Conservation (phyloP, 2,113 vertebrate genomes). For the Sphaerodactylus townsendi region DNA sequence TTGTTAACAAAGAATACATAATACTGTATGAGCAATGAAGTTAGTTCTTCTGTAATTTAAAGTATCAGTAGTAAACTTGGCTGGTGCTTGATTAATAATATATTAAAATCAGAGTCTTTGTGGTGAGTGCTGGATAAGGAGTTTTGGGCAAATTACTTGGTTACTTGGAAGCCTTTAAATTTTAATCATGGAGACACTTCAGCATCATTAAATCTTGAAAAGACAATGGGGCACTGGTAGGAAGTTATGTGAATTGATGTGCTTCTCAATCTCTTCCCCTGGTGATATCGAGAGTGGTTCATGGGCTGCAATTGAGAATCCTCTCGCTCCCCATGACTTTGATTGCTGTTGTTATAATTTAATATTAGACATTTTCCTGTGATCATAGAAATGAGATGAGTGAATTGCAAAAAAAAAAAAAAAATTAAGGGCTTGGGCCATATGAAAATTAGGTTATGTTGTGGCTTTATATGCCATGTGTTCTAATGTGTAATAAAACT, state of each 20-base stretch:
- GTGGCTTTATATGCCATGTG: constrained; percentile 4
- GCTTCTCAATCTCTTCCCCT: constrained; percentile 70
- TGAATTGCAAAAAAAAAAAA: constrained; percentile 50
- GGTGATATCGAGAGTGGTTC: constrained; percentile 67
- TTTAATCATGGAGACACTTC: constrained; percentile 82
- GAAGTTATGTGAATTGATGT: constrained; percentile 74
- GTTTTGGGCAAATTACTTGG: constrained; percentile 81
- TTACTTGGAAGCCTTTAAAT: constrained; percentile 80
- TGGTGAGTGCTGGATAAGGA: constrained; percentile 81
- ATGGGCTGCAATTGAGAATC: constrained; percentile 69
- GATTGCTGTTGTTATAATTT: constrained; percentile 83
- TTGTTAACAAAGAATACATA: constrained; percentile 29
- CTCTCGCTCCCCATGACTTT: constrained; percentile 77
- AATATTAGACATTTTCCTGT: constrained; percentile 66
- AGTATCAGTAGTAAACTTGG: constrained; percentile 78
- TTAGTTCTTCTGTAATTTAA: constrained; percentile 68
- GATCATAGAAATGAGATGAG: constrained; percentile 69
- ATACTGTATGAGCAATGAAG: constrained; percentile 57
- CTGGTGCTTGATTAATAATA: constrained; percentile 83
- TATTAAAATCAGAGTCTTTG: constrained; percentile 81
- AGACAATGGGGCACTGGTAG: constrained; percentile 70
- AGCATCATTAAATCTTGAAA: constrained; percentile 77
- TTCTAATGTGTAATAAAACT: neutral
- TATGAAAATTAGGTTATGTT: constrained; percentile 48
- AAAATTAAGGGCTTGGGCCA: constrained; percentile 35